Base-by-base conservation (phyloP, 2,797 vertebrate genomes). In the Neostethus bicornis region DNA sequence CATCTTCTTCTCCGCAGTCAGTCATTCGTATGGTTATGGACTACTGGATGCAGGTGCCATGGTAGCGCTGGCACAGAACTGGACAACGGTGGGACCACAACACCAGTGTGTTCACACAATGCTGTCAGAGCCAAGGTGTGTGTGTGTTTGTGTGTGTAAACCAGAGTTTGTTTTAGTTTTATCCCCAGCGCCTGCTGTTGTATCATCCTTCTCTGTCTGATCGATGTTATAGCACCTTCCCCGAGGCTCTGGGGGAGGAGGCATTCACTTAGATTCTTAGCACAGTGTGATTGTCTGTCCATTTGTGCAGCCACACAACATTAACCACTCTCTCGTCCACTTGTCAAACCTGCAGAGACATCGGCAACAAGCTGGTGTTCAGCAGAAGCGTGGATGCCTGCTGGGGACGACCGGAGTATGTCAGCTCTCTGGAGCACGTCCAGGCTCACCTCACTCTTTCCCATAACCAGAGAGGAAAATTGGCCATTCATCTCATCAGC, bases 11-110 rank as follows among this genome's bases (percentile, higher is more conserved):
- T 47, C 68, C 46, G 10, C 89, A 99, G 97, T 99, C 83, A 99
- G 97, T 86, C 97, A 99, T 60, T 98, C 97, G 0, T 99, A 97
- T 0, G 97, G 97, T 58, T 99, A 98, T 0, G 97, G 97, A 24
- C 90, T 99, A 42, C 80, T 99, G 81, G 95, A 99, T 0, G 96
- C 97, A 0, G 95, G 94, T 0, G 92, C 93, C 34, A 96, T 98
- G 94, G 97, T 99, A 66, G 83, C 83, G 64, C 72, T 96, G 79
- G 97, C 97, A 51, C 93, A 90, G 87, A 97, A 97, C 87, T 99
- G 96, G 96, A 96, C 93, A 9, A 90, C 88, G 0, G 89, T 98
- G 77, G 92, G 91, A 58, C 93, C 90, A 0, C 97, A 99, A 88
- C 93, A 93, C 80, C 95, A 96, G 61, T 99, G 96, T 61, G 83